Base-by-base conservation (phyloP, 2,113 vertebrate genomes). In the Lepisosteus oculatus region DNA sequence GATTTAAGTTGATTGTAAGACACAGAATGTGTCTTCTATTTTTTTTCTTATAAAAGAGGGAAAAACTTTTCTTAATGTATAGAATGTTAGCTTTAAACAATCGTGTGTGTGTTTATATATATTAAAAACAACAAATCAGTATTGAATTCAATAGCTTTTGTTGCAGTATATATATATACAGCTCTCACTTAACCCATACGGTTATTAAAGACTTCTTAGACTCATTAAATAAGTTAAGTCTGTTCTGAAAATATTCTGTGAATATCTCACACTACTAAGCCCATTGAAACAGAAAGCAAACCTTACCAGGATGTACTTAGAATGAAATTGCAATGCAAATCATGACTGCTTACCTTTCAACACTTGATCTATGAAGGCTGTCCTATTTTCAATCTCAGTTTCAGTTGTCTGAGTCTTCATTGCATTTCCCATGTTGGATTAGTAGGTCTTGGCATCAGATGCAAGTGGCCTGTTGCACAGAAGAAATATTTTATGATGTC, bases 341-440 rank as follows among this genome's bases (percentile, higher is more conserved):
- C 14, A 41, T 17, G 43, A 54, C n/a, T 71, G 11, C 79, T 77
- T 80, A 91, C 90, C 84, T 70, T 83, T 89, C 0, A 44, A 4
- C 55, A 69, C 12, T 62, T 43, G 59, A 29, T 84, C 80, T 12
- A 0, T 0, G 63, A 44, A 71, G 2, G 71, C 71, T 3, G 56
- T n/a, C 42, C 47, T 51, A 51, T 51, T 51, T 29, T 65, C 56
- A 43, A 45, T 70, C 3, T 79, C 70, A 17, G 54, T 29, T 0
- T n/a, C 64, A 65, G 55, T 8, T 6, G 9, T 71, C 15, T 12
- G 64, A 1, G 78, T 72, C 79, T 72, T 80, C 57, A 89, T 80
- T 74, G 83, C 41, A 73, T 91, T 92, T 66, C 90, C 90, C 90
- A 92, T 92, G 77, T 55, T 68, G 11, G 12, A 9, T 17, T 61